These are phyloP conservation scores for Eugnorisma glareosa DNA, from an alignment of 2,888 invertebrate species.

Conservation along the genomic window DNA sequence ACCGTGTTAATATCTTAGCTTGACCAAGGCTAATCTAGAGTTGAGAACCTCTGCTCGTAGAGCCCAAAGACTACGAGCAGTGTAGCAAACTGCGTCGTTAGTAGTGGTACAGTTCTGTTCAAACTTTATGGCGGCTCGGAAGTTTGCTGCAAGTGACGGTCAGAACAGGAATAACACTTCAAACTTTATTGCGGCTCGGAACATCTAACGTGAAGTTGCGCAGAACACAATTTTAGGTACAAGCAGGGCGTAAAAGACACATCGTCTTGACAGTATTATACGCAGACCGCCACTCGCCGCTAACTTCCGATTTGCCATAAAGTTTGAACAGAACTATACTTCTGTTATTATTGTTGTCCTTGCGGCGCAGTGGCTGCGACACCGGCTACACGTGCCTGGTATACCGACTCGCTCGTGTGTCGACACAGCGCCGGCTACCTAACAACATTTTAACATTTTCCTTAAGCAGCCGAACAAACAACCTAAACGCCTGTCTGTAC, in stretches of 20 bases:
- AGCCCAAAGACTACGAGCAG: neutral
- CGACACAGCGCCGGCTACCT: neutral
- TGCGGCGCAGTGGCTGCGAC: constrained; percentile 1
- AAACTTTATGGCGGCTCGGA: too few species aligned
- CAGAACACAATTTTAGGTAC: too few species aligned
- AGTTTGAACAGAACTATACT: too few species aligned
- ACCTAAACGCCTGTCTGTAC: neutral
- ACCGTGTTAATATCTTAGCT: neutral
- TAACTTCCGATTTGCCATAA: too few species aligned
- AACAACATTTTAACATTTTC: neutral
- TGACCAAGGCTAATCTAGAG: neutral
- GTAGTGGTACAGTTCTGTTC: too few species aligned
- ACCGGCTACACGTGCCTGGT: neutral
- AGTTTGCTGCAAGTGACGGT: too few species aligned
- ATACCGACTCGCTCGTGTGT: constrained; percentile 3
- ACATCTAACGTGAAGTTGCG: too few species aligned
- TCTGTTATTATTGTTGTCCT: neutral
- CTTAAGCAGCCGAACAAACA: neutral
- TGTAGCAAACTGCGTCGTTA: neutral
- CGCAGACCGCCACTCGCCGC: too few species aligned
- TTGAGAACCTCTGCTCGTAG: neutral
- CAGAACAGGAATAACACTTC: too few species aligned
- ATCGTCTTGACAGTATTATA: too few species aligned
- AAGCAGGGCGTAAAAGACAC: too few species aligned
- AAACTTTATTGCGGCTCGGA: too few species aligned